Percentiles rank a stretch among this genome's conserved stretches.
These are phyloP conservation scores for Meiosimyza decipiens DNA, from an alignment of 2,888 invertebrate species.

Conservation along the genomic window DNA sequence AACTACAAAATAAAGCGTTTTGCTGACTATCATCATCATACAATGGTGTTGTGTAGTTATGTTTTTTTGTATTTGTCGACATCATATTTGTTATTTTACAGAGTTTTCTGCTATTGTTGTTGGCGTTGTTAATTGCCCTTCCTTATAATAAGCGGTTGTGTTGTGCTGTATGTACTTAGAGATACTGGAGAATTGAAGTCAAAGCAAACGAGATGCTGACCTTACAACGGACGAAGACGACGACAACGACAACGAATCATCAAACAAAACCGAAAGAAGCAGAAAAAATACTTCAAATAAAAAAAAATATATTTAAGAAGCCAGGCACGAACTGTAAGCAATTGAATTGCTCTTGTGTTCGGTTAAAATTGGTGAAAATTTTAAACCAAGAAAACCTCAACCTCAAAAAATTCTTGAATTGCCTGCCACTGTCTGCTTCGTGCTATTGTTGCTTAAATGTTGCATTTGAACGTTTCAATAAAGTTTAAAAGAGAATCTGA, in stretches of 20 bases:
- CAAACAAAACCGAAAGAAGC: neutral
- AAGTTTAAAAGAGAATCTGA: too few species aligned
- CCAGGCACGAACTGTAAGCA: neutral
- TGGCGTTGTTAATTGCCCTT: constrained; percentile 23
- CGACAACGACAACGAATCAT: constrained; percentile 10
- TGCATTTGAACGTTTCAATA: too few species aligned
- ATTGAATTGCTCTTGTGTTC: neutral
- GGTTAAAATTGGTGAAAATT: neutral
- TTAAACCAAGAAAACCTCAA: constrained; percentile 14
- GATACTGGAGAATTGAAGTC: constrained; percentile 33
- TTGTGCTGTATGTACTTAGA: neutral
- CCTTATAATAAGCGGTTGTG: neutral
- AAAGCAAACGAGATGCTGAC: constrained; percentile 41
- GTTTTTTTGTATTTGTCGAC: neutral
- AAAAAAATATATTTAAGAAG: neutral
- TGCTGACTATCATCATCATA: neutral
- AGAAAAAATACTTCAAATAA: too few species aligned
- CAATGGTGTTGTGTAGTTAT: neutral
- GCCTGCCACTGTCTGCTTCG: neutral
- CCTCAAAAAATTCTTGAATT: constrained; percentile 20
- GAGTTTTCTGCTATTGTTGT: neutral
- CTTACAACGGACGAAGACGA: constrained; percentile 25
- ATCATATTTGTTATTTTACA: neutral
- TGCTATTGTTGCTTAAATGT: too few species aligned
- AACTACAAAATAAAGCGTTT: neutral